Conservation (phyloP, 2,113 vertebrate species). For the Macquaria ambigua region DNA sequence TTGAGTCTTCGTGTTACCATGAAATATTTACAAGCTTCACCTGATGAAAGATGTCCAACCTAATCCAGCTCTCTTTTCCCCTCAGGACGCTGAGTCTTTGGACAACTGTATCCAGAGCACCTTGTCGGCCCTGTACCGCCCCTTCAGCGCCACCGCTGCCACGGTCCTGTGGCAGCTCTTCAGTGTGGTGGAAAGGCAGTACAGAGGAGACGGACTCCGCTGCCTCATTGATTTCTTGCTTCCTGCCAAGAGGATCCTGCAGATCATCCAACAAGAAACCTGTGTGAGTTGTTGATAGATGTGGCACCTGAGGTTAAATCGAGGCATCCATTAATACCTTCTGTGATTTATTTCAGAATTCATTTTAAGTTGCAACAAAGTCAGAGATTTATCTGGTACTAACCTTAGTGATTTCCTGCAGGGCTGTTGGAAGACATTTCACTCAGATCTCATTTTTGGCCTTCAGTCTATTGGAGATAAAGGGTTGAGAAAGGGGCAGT, state of each 20-base stretch:
- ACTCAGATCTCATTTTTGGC: background rate
- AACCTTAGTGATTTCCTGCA: slow-evolving; percentile 10
- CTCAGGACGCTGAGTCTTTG: slow-evolving; percentile 87
- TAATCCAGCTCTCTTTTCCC: background rate
- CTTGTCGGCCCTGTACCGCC: slow-evolving; percentile 86
- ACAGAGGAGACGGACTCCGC: slow-evolving; percentile 87
- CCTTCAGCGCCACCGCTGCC: slow-evolving; percentile 86
- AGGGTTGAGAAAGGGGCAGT: background rate
- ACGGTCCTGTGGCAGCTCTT: slow-evolving; percentile 91
- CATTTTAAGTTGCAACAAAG: background rate
- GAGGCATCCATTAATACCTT: background rate
- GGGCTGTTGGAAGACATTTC: background rate
- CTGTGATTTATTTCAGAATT: slow-evolving; percentile 34
- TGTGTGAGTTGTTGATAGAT: slow-evolving; percentile 81
- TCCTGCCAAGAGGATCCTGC: slow-evolving; percentile 87
- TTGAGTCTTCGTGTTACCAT: background rate
- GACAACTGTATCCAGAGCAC: slow-evolving; percentile 88
- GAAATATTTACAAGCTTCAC: background rate
- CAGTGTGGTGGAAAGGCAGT: slow-evolving; percentile 87
- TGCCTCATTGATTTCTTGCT: slow-evolving; percentile 89
- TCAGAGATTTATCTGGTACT: slow-evolving; percentile 6
- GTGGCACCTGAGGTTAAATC: slow-evolving; percentile 5
- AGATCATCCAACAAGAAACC: slow-evolving; percentile 86
- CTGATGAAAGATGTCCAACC: background rate
- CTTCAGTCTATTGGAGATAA: background rate